phyloP scores from a whole-genome alignment of 2,113 vertebrate genomes.

The Orientallactaga bullata region DNA sequence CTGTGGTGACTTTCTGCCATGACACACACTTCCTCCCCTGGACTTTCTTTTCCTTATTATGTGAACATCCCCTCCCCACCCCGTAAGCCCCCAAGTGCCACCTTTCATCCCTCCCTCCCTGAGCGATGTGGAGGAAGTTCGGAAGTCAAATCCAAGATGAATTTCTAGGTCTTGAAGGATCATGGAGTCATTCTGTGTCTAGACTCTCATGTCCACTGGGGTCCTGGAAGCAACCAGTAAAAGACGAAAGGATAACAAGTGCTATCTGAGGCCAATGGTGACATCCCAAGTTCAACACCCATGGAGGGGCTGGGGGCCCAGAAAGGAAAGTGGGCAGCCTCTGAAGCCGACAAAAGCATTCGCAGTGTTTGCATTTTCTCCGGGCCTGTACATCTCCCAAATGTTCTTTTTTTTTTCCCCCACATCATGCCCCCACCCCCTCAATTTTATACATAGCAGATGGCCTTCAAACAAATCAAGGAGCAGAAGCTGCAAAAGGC shows the following conservation, averaged over 20 bases:
- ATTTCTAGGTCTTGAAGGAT: slow-evolving; percentile 14
- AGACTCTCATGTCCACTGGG: neutral
- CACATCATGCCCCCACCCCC: slow-evolving; percentile 8
- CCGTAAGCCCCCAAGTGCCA: neutral
- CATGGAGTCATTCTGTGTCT: neutral
- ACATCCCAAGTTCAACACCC: neutral
- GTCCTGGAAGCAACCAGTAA: neutral
- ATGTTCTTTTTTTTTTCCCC: slow-evolving; percentile 73
- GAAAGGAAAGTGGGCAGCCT: slow-evolving; percentile 46
- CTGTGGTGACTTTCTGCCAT: slow-evolving; percentile 89
- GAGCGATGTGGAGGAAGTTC: neutral
- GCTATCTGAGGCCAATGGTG: neutral
- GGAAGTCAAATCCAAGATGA: neutral
- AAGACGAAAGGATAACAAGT: neutral
- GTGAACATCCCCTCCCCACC: neutral
- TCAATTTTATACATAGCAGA: slow-evolving; percentile 93
- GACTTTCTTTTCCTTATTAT: slow-evolving; percentile 31
- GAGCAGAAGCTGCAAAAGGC: slow-evolving; percentile 88
- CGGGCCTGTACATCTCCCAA: slow-evolving; percentile 85
- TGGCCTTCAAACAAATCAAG: slow-evolving; percentile 92
- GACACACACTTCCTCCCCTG: slow-evolving; percentile 79
- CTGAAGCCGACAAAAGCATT: slow-evolving; percentile 68
- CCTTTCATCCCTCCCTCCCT: neutral
- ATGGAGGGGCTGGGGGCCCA: neutral
- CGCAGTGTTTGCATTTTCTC: slow-evolving; percentile 84